phyloP scores from a whole-genome alignment of 2,888 invertebrate species.

The Eupelmus urozonus region DNA sequence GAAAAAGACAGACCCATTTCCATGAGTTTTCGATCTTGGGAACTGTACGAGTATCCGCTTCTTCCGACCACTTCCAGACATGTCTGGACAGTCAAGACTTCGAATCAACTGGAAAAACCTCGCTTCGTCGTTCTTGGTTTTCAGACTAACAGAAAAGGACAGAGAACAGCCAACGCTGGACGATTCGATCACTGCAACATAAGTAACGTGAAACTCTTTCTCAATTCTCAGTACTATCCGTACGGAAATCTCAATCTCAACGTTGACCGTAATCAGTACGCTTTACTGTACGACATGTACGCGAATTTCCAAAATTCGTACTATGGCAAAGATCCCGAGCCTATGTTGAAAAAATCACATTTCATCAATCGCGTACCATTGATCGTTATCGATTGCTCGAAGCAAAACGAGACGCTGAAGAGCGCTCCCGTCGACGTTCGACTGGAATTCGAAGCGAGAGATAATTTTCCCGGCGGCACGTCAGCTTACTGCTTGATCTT shows the following conservation, averaged over 20 bases:
- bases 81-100: too few species aligned
- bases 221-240: slow-evolving; percentile 55
- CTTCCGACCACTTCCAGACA: too few species aligned
- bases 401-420: slow-evolving; percentile 50
- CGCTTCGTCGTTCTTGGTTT: neutral
- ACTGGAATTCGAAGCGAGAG: slow-evolving; percentile 44
- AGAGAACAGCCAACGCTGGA: slow-evolving; percentile 52
- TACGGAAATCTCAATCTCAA: slow-evolving; percentile 69
- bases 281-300: slow-evolving; percentile 52
- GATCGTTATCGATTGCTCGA: slow-evolving; percentile 27
- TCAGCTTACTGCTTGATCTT: slow-evolving; percentile 42
- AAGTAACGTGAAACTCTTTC: too few species aligned
- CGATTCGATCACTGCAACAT: too few species aligned
- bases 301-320: slow-evolving; percentile 61
- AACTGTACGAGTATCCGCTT: too few species aligned
- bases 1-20: too few species aligned
- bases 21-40: too few species aligned
- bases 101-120: neutral
- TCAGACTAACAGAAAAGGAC: slow-evolving; percentile 19
- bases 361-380: slow-evolving; percentile 12
- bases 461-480: slow-evolving; percentile 28
- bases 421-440: slow-evolving; percentile 45
- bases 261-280: slow-evolving; percentile 40
- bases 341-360: slow-evolving; percentile 2
- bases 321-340: slow-evolving; percentile 28